Conservation (phyloP, 2,888 invertebrate genomes). For the Apoderus coryli region DNA sequence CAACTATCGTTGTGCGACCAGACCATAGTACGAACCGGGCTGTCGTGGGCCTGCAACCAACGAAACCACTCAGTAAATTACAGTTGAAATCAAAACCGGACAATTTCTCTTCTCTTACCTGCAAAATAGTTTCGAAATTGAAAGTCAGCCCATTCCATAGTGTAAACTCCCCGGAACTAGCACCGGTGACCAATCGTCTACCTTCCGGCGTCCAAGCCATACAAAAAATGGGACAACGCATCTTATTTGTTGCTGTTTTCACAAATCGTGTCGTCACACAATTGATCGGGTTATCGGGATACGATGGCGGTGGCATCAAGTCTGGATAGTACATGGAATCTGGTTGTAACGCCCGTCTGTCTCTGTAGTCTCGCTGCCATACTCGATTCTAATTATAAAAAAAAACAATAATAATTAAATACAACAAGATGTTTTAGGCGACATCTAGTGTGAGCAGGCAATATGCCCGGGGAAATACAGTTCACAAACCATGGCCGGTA, state of each 20-base stretch:
- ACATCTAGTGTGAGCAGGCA: too few relatives aligned
- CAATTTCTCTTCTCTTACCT: too few relatives aligned
- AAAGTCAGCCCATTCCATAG: conserved; percentile 99
- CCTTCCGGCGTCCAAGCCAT: conserved; percentile 99
- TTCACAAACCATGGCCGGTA: too few relatives aligned
- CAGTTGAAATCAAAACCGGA: too few relatives aligned
- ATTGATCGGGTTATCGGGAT: conserved; percentile 91
- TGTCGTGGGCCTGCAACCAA: conserved; percentile 93
- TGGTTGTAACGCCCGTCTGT: conserved; percentile 80
- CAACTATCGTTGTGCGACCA: conserved; percentile 99
- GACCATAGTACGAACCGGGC: conserved; percentile 96
- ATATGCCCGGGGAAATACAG: too few relatives aligned
- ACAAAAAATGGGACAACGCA: conserved; percentile 98
- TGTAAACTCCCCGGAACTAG: conserved; percentile 98
- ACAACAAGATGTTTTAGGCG: too few relatives aligned
- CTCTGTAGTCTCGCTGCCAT: conserved; percentile 89
- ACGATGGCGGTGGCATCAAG: conserved; percentile 85
- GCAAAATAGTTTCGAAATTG: conserved; percentile 99
- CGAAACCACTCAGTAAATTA: too few relatives aligned
- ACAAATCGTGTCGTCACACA: conserved; percentile 91
- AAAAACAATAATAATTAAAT: too few relatives aligned
- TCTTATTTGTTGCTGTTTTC: conserved; percentile 99
- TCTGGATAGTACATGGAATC: conserved; percentile 92
- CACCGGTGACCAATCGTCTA: conserved; percentile 90
- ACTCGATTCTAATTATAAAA: conserved; percentile 84